Evolutionary conservation across 2,797 vertebrate species (phyloP), one percentile per base, ranked within the genome.

Genomic region (Mus spretus): DNA sequence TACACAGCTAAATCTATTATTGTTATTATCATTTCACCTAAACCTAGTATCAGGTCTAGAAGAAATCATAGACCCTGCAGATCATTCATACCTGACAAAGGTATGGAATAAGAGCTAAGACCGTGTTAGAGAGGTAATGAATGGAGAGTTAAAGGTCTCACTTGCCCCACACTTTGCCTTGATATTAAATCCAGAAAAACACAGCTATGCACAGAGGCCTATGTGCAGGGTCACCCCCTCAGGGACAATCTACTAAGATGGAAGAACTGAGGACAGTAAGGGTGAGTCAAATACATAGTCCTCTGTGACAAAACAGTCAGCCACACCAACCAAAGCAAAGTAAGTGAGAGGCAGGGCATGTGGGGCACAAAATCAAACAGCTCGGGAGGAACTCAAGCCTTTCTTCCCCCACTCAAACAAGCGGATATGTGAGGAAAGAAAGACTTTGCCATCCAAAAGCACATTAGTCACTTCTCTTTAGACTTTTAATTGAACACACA

Each of bases 401-500:
- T 7, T 3, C 11, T 31, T 10, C 13, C 50, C 19, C 31, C 3
- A 72, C 15, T 40, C 28, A 55, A 93, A 88, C 74, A 67, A 81
- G 75, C 6, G 26, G 44, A 87, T 95, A 90, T 75, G 19, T 53
- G 86, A 90, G 89, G 85, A 90, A 95, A 96, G 87, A 67, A 96
- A 89, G 59, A n/a, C 61, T 96, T 85, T 96, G 80, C 47, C 8
- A 12, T 89, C 70, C 77, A 84, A 95, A 96, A 96, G 75, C 53
- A 85, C 88, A 93, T 94, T 22, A 96, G 87, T 86, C 50, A 91
- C 96, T 97, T 97, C 95, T 93, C 72, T 96, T 97, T 93, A 3
- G 8, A 77, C 84, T 93, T 96, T 95, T 96, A 96, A 96, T 34
- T 91, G 89, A 97, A 87, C 89, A 96, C 67, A 96, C 72, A 93